These are phyloP conservation scores for Trichopoda pennipes DNA, from an alignment of 2,888 invertebrate species.

Conservation along the genomic window DNA sequence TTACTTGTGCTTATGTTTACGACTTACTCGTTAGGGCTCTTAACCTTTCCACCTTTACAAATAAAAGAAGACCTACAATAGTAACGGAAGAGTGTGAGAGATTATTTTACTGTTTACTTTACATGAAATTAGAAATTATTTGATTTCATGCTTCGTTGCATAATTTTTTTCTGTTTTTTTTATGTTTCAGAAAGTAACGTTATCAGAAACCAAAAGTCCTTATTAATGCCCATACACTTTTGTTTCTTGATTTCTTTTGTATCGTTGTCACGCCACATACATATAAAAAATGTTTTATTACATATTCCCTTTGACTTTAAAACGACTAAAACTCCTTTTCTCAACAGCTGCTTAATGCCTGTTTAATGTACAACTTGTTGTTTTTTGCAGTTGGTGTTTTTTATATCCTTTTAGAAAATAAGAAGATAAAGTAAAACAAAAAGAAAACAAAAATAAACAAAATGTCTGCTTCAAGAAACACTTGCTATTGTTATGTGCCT, in stretches of 20 bases:
- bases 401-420: conserved; percentile 26
- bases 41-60: conserved; percentile 2
- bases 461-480: conserved; percentile 8
- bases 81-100: background rate
- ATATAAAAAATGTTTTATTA: conserved; percentile 7
- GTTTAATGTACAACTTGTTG: conserved; percentile 33
- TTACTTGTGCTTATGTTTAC: background rate
- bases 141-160: conserved; percentile 63
- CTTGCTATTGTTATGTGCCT: conserved; percentile 30
- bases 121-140: conserved; percentile 60
- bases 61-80: conserved; percentile 42
- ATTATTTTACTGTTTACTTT: conserved; percentile 45
- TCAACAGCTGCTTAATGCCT: conserved; percentile 50
- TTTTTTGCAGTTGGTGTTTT: conserved; percentile 27
- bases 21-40: no score
- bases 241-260: background rate
- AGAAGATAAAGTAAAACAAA: background rate
- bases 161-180: conserved; percentile 35
- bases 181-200: conserved; percentile 32
- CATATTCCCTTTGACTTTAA: conserved; percentile 40
- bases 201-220: conserved; percentile 39
- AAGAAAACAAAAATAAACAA: background rate
- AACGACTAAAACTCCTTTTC: conserved; percentile 35
- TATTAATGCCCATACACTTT: background rate
- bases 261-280: background rate